A percentile compares a stretch with the other conserved stretches of the same genome.
phyloP scores from a whole-genome alignment of 2,797 vertebrate species.

The Arctocebus calabarensis region DNA sequence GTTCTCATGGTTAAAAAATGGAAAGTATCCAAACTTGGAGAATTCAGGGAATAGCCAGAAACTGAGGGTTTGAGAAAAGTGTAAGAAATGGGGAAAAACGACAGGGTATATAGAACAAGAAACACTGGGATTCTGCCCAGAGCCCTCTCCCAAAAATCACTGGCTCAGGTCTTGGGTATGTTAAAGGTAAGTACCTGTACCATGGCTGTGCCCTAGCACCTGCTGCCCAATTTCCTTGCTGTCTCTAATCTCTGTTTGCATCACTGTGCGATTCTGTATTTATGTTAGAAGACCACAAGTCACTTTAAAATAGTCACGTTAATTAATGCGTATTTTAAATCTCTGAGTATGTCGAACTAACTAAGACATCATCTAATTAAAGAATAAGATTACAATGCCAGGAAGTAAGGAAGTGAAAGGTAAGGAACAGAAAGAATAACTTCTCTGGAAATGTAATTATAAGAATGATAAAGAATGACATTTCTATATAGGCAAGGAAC shows the following conservation, averaged over 20 bases:
- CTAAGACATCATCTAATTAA: neutral
- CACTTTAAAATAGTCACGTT: neutral
- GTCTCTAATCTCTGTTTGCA: neutral
- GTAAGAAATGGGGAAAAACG: neutral
- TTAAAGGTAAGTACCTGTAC: neutral
- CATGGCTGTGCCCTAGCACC: neutral
- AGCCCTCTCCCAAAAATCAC: neutral
- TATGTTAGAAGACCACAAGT: neutral
- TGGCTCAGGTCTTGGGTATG: neutral
- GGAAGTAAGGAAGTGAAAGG: neutral
- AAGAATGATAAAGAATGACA: neutral
- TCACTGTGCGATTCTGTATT: neutral
- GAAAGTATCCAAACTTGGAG: neutral
- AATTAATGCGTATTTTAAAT: slow-evolving; percentile 15
- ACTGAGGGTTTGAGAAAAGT: neutral
- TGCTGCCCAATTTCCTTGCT: neutral
- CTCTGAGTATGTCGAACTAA: slow-evolving; percentile 2
- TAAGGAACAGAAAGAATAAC: neutral
- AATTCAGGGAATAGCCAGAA: neutral
- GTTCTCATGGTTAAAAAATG: neutral
- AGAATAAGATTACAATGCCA: slow-evolving; percentile 20
- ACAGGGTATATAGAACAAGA: neutral
- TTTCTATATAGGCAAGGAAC: neutral
- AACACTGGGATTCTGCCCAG: neutral
- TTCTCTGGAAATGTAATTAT: slow-evolving; percentile 20